phyloP scores from a whole-genome alignment of 2,797 vertebrate genomes.

The Poecilia wingei region DNA sequence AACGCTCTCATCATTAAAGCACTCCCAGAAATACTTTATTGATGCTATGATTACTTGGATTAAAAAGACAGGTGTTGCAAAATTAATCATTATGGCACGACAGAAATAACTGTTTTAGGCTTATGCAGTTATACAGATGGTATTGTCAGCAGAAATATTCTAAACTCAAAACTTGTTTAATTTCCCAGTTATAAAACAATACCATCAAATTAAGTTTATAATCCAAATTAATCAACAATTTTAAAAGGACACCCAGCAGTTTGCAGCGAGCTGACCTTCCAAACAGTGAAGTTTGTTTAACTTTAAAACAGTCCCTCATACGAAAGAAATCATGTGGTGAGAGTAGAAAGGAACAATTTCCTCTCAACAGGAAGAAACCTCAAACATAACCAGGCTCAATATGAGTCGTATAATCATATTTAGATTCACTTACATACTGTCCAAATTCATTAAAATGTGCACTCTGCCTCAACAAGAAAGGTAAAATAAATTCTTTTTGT shows the following conservation, averaged over 20 bases:
- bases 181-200: not conserved
- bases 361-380: not conserved
- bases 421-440: not conserved
- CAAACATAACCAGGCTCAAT: too few relatives aligned
- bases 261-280: not conserved
- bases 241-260: not conserved
- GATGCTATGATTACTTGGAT: not conserved
- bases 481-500: constrained; percentile 16
- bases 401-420: not conserved
- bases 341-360: not conserved
- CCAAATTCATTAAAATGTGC: not conserved
- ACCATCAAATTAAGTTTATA: not conserved
- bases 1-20: not conserved
- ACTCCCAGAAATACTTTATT: not conserved
- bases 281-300: not conserved
- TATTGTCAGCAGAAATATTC: not conserved
- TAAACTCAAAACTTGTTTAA: not conserved
- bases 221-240: not conserved
- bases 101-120: not conserved
- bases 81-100: not conserved
- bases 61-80: not conserved
- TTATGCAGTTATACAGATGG: not conserved
- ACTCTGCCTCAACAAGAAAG: constrained; percentile 20
- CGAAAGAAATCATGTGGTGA: not conserved
- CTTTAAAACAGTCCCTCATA: not conserved